Evolutionary conservation across 2,113 vertebrate genomes (phyloP).

Genomic region (Coturnix japonica): DNA sequence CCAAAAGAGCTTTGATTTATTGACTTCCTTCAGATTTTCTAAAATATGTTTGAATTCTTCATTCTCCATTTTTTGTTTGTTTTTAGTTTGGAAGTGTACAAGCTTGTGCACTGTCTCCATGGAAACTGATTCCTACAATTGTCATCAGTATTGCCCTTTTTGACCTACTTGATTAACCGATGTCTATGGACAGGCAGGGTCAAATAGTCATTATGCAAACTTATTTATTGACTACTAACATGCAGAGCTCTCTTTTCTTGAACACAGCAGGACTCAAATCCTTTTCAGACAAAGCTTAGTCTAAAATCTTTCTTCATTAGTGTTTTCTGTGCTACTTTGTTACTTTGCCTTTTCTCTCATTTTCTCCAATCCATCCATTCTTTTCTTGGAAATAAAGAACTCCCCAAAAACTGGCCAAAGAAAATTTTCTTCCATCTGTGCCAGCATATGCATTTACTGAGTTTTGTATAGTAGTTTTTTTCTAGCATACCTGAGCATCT

Average conservation of each 20-base stretch:
- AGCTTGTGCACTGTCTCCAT: background rate
- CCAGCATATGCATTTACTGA: background rate
- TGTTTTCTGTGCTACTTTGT: background rate
- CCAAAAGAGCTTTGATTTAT: background rate
- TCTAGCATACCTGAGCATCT: background rate
- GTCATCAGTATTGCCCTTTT: background rate
- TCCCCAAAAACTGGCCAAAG: background rate
- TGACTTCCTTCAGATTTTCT: background rate
- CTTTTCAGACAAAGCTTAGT: background rate
- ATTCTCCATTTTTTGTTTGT: background rate
- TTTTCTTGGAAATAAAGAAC: background rate
- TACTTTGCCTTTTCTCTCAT: background rate
- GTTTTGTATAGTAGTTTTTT: background rate
- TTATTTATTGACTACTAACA: background rate
- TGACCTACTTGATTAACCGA: background rate
- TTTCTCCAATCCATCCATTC: background rate
- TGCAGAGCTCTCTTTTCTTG: background rate
- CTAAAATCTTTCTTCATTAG: background rate
- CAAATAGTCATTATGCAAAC: background rate
- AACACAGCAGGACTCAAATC: background rate
- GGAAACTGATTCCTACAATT: background rate
- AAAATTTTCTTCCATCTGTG: background rate
- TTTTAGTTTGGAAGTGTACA: background rate
- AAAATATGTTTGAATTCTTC: background rate
- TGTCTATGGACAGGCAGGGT: accelerated